Evolutionary conservation across 2,113 vertebrate genomes (phyloP).

Genomic region (Gnathonemus longibarbis): DNA sequence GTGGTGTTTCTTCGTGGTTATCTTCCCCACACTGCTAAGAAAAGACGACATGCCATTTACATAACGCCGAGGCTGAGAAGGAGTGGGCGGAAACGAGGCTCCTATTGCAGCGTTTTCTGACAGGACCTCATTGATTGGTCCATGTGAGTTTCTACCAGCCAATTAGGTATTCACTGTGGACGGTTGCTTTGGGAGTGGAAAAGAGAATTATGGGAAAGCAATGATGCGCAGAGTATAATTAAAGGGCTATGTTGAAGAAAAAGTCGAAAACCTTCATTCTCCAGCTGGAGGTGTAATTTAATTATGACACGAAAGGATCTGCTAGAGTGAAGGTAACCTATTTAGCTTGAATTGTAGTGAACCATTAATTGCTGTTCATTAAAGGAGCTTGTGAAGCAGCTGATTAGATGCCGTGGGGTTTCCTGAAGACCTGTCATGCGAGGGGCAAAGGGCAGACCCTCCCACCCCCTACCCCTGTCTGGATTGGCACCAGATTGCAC

Average conservation of each 20-base stretch:
- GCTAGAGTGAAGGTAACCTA: not conserved
- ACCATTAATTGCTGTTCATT: not conserved
- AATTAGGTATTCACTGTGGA: not conserved
- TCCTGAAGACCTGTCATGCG: too few species aligned
- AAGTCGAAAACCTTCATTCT: not conserved
- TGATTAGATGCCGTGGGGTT: not conserved
- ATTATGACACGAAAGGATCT: not conserved
- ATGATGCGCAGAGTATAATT: not conserved
- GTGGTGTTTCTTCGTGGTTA: not conserved
- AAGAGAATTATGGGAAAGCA: not conserved
- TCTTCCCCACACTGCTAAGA: not conserved
- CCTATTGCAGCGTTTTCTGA: not conserved
- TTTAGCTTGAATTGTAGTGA: not conserved
- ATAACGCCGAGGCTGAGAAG: not conserved
- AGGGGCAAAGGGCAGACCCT: not conserved
- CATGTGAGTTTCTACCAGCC: not conserved
- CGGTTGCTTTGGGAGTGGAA: not conserved
- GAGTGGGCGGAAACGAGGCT: not conserved
- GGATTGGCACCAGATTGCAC: not conserved
- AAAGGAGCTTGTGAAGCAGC: not conserved
- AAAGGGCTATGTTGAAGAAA: not conserved
- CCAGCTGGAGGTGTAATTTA: not conserved
- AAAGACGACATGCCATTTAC: not conserved
- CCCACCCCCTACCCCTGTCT: not conserved
- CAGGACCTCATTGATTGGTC: conserved; percentile 7